Percentiles rank a stretch among this genome's conserved stretches.
These are phyloP conservation scores for Setophaga kirtlandii DNA, from an alignment of 2,113 vertebrate species.

Conservation along the genomic window DNA sequence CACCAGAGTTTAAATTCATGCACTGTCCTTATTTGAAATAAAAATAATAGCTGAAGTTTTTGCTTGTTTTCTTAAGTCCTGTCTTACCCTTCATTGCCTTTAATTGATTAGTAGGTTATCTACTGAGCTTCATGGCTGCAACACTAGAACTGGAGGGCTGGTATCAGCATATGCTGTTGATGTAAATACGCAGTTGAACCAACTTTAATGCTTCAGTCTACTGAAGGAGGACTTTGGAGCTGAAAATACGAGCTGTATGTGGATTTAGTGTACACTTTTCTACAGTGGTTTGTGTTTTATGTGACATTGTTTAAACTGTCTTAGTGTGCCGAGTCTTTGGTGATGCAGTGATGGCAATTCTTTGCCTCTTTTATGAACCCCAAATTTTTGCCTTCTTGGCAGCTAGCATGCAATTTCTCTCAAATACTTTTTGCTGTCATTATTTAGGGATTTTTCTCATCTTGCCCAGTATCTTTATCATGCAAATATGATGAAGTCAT, in stretches of 20 bases:
- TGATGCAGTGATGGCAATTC: neutral
- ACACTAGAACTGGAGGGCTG: neutral
- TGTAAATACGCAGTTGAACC: neutral
- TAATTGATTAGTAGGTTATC: neutral
- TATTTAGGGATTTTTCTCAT: neutral
- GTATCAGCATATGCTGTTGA: neutral
- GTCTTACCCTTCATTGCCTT: neutral
- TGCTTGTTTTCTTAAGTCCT: neutral
- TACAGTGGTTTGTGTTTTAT: neutral
- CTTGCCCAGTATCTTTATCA: conserved; percentile 11
- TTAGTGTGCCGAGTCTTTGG: neutral
- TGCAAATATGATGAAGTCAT: conserved; percentile 53
- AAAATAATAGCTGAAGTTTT: neutral
- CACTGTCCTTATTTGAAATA: neutral
- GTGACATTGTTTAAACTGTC: neutral
- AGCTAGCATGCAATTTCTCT: neutral
- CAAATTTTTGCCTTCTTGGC: neutral
- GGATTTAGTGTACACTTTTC: neutral
- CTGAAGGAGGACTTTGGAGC: neutral
- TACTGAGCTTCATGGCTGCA: neutral
- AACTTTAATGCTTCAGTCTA: neutral
- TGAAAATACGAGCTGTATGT: neutral
- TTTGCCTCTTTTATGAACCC: neutral
- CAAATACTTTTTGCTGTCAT: neutral
- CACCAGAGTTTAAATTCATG: neutral